Conservation (phyloP, 2,888 invertebrate genomes). For the Archips crataeganus region DNA sequence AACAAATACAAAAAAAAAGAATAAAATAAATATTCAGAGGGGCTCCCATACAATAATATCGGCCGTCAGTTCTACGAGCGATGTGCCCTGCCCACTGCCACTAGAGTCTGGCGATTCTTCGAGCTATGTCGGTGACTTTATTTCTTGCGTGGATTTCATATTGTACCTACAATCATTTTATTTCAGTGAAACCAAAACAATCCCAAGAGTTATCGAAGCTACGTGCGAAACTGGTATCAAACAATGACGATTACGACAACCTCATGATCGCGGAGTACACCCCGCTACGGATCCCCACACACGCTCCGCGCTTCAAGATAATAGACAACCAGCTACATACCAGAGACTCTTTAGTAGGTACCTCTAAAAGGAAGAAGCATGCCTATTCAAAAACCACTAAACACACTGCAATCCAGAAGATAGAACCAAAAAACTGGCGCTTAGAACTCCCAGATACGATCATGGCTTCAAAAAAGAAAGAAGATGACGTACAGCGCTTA, state of each 20-base stretch:
- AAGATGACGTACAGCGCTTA: not conserved
- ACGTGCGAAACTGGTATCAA: not conserved
- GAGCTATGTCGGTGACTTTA: no score
- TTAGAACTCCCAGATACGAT: not conserved
- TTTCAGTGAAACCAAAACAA: not conserved
- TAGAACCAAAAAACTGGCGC: not conserved
- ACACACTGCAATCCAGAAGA: not conserved
- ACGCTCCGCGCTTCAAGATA: not conserved
- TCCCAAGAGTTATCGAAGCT: not conserved
- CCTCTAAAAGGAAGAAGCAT: not conserved
- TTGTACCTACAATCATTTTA: not conserved
- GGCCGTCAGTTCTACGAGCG: no score
- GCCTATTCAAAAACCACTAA: not conserved
- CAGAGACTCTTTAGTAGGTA: not conserved
- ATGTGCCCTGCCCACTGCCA: no score
- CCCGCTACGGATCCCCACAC: not conserved
- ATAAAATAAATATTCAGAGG: no score
- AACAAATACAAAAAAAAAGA: no score
- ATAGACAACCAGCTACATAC: not conserved
- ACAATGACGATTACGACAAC: not conserved
- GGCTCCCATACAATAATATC: no score
- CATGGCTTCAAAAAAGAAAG: not conserved
- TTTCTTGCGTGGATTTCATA: no score
- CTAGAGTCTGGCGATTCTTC: no score
- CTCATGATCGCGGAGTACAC: not conserved